These are phyloP conservation scores for Paragorgia papillata DNA, from an alignment of 92 coral and sea anemone genomes.

Conservation along the genomic window DNA sequence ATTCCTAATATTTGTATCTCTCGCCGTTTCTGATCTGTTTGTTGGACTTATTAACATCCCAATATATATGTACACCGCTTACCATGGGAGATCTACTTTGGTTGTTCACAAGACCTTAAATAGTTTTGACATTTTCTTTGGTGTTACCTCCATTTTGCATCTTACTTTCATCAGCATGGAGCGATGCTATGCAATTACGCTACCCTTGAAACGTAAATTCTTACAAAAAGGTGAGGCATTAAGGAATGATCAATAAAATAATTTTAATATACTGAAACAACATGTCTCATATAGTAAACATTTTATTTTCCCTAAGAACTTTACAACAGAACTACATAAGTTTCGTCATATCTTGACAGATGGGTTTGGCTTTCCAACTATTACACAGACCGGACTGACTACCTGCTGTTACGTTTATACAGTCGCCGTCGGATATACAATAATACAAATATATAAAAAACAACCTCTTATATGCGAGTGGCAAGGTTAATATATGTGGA, in stretches of 20 bases:
- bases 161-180: constrained; percentile 91
- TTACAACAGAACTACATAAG: no score
- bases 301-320: no score
- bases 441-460: no score
- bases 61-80: neutral
- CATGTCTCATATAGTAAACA: no score
- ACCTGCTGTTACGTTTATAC: no score
- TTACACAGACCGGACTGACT: no score
- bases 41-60: constrained; percentile 9
- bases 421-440: no score
- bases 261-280: no score
- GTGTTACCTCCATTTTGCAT: constrained; percentile 86
- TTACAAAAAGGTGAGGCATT: constrained; percentile 67
- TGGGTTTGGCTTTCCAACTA: no score
- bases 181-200: constrained; percentile 90
- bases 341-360: no score
- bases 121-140: constrained; percentile 74
- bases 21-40: neutral
- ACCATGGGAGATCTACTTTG: neutral
- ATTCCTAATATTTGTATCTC: constrained; percentile 1
- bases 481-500: no score
- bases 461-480: no score
- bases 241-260: neutral
- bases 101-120: neutral
- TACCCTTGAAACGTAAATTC: constrained; percentile 79